Base-by-base conservation (phyloP, 92 coral and sea anemone genomes). In the Epizoanthus stellaris region DNA sequence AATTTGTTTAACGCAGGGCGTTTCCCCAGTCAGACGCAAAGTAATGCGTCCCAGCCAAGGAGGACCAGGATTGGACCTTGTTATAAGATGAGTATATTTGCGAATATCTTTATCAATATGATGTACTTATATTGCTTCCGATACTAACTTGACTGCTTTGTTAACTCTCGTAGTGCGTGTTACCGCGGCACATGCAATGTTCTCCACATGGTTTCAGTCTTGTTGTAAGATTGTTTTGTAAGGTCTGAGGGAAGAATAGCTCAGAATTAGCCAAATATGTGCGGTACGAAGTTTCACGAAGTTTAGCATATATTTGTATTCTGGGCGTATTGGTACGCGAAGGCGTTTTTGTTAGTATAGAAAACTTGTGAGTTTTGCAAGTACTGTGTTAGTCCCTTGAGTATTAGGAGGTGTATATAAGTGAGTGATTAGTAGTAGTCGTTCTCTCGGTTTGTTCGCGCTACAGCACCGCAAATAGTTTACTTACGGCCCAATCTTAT, bases 301-400 rank as follows among this genome's bases (percentile, higher is more conserved):
- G 81, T 75, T 84, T 84, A 73, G 83, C 82, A 72, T 30, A 57
- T 84, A 84, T 70, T 73, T 84, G 42, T 70, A 70, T 84, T 84
- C 82, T 73, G 80, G 59, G 68, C 87, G 71, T 80, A 80, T 87
- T 76, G 40, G 68, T 4, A 53, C 47, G 53, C 45, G 25, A 23
- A 23, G 25, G 25, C 25, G 25, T 23, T 23, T 23, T 23, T 23
- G 25, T 23, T 23, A 23, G 25, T 23, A 23, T 23, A 23, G 25
- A 23, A 23, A 23, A 23, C 25, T 23, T 23, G 25, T 23, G 25
- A 23, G 25, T 23, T 23, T 23, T 23, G 25, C 25, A 23, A 23
- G 25, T 23, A 38, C 70, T 45, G 49, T 52, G 39, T 34, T 25
- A 82, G 52, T 82, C 67, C 30, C 67, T 69, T 67, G 76, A 66